Evolutionary conservation across 2,113 vertebrate genomes (phyloP).

Genomic region (Acanthochromis polyacanthus): DNA sequence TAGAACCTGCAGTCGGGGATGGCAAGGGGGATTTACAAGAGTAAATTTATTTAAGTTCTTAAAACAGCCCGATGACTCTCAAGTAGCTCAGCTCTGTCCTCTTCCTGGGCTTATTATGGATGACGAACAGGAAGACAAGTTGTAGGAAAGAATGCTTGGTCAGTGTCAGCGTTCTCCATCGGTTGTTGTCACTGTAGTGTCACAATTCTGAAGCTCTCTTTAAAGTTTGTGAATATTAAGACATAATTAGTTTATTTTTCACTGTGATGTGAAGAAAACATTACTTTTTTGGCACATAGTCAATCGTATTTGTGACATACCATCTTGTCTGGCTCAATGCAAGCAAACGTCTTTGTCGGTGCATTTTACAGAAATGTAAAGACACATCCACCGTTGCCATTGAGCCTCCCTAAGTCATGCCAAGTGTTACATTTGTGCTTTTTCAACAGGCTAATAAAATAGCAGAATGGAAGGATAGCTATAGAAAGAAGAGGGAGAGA

Average conservation of each 20-base stretch:
- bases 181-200: neutral
- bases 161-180: neutral
- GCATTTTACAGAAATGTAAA: neutral
- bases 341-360: neutral
- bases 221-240: neutral
- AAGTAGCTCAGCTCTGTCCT: conserved; percentile 47
- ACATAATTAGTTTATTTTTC: neutral
- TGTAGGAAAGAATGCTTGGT: conserved; percentile 21
- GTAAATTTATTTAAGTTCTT: conserved; percentile 54
- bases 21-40: conserved; percentile 46
- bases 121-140: conserved; percentile 32
- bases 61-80: conserved; percentile 43
- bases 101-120: conserved; percentile 13
- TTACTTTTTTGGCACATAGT: neutral
- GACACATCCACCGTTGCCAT: neutral
- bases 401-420: neutral
- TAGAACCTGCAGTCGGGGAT: conserved; percentile 18
- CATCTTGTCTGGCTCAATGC: neutral
- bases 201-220: neutral
- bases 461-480: neutral
- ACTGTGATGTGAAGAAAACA: neutral
- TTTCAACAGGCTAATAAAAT: neutral
- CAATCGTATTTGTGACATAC: neutral
- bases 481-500: neutral
- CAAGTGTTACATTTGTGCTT: neutral